Evolutionary conservation across 2,797 vertebrate genomes (phyloP).

Genomic region (Spinus pinus): DNA sequence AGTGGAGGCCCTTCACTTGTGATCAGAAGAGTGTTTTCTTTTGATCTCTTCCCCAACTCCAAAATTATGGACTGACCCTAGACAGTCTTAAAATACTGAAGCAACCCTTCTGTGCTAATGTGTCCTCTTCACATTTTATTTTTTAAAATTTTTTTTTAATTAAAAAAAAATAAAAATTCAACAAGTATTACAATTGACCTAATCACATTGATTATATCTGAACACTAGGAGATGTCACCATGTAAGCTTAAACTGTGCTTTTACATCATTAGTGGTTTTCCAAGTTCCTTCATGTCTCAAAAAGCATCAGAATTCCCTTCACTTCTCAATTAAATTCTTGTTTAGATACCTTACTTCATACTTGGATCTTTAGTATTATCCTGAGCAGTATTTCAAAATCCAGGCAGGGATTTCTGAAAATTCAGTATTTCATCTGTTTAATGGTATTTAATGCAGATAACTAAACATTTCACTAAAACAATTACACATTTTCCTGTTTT

Average conservation of each 20-base stretch:
- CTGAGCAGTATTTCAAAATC: not conserved
- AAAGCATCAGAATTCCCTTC: not conserved
- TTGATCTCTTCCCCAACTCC: not conserved
- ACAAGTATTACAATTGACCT: not conserved
- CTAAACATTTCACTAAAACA: not conserved
- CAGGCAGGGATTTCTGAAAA: not conserved
- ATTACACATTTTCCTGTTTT: not conserved
- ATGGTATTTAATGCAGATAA: not conserved
- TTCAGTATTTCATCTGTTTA: not conserved
- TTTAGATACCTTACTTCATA: not conserved
- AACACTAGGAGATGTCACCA: not conserved
- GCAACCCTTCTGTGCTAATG: not conserved
- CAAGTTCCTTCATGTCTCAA: not conserved
- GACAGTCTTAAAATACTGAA: not conserved
- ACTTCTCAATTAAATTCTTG: not conserved
- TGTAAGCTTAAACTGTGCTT: not conserved
- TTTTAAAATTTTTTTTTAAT: not conserved
- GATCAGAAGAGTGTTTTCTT: not conserved
- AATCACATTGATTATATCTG: not conserved
- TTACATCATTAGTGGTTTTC: not conserved
- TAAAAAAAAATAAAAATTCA: not conserved
- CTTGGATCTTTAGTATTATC: not conserved
- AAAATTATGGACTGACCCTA: not conserved
- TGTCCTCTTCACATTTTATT: not conserved
- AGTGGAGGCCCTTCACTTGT: not conserved